Evolutionary conservation across 1,140 invertebrate species (phyloP).

Genomic region (Prorops nasuta): DNA sequence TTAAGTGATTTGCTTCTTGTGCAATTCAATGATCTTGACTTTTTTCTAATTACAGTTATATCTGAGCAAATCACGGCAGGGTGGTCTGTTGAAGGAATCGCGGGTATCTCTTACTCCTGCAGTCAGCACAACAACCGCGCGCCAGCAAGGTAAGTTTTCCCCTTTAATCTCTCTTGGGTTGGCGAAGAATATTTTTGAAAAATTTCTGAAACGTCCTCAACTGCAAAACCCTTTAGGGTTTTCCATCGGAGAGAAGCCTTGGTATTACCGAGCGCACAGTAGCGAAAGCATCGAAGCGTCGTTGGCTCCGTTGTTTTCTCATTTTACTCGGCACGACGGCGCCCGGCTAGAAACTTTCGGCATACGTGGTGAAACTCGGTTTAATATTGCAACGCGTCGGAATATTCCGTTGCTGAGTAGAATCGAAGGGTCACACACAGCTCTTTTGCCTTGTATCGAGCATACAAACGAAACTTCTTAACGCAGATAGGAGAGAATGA

Average conservation of each 20-base stretch:
- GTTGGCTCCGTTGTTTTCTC: constrained; percentile 13
- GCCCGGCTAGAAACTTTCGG: constrained; percentile 16
- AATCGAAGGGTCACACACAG: too few relatives aligned
- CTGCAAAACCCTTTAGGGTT: constrained; percentile 6
- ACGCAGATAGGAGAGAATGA: too few relatives aligned
- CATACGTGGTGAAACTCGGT: constrained; percentile 7
- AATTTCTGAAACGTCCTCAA: constrained; percentile 5
- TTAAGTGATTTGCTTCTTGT: too few relatives aligned
- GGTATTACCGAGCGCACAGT: too few relatives aligned
- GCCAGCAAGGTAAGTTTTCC: constrained; percentile 47
- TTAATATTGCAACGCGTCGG: constrained; percentile 22
- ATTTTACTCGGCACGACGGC: constrained; percentile 5
- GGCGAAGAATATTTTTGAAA: background rate
- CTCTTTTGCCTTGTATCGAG: too few relatives aligned
- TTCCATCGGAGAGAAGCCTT: too few relatives aligned
- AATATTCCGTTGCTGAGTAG: constrained; percentile 7
- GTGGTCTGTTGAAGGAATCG: constrained; percentile 32
- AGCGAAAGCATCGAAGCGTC: too few relatives aligned
- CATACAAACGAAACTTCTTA: too few relatives aligned
- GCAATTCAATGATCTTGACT: too few relatives aligned
- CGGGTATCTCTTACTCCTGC: constrained; percentile 35
- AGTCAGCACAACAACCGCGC: constrained; percentile 40
- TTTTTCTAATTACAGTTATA: constrained; percentile 51
- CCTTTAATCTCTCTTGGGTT: constrained; percentile 2
- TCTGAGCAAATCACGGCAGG: constrained; percentile 48